Base-by-base conservation (phyloP, 2,797 vertebrate genomes). In the Urocyon cinereoargenteus region DNA sequence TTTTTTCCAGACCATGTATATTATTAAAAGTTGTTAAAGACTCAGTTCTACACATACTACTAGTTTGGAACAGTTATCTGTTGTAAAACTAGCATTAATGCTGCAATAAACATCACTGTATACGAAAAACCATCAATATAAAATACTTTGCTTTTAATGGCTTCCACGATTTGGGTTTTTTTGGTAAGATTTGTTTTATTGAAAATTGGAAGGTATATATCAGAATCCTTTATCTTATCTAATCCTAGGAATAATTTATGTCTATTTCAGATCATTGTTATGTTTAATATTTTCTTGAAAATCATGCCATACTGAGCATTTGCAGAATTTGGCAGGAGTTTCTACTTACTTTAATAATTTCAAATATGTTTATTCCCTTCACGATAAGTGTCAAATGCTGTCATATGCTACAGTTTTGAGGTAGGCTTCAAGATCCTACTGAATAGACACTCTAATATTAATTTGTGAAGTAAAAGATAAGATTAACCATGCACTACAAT, bases 281-380 rank as follows among this genome's bases (percentile, higher is more conserved):
- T 24, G 3, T 95, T 90, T 77, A 83, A 51, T 55, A 73, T 51
- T 81, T 83, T 73, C 61, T 72, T 85, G 24, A 36, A 97, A 77
- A 84, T 10, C 49, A 66, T 64, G 72, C 4, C 34, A 55, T 77
- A 49, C 21, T 86, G 57, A 86, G 85, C 11, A 77, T 68, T 82
- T 61, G 73, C 45, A 92, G 66, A 82, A 62, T 77, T 89, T 92
- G n/a, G 40, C 59, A 72, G 82, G 6, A 6, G 9, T 61, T 94
- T 89, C n/a, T 82, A 96, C 49, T 95, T 53, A 89, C 36, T 83
- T 94, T 79, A 87, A 28, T 84, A 81, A 82, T 90, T 64, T 51
- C 34, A 91, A 70, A 88, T 79, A 83, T 90, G 45, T 86, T 75
- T 87, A 91, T 82, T 45, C 55, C 31, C 45, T 91, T 59, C 40